These are phyloP conservation scores for Catocala sponsa DNA, from an alignment of 2,888 invertebrate genomes.

Conservation along the genomic window DNA sequence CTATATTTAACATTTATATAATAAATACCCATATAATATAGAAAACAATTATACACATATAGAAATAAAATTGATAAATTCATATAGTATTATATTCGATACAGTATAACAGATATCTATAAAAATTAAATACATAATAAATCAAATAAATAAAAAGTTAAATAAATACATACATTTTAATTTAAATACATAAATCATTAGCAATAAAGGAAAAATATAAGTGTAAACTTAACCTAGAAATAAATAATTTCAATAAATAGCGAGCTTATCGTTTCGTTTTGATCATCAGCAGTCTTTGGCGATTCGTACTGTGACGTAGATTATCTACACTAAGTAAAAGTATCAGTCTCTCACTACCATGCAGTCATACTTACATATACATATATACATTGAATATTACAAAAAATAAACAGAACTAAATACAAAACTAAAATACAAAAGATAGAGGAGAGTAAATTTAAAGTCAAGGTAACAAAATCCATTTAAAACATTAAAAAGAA, in stretches of 20 bases:
- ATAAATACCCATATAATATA: constrained; percentile 1
- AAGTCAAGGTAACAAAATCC: neutral
- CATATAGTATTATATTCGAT: no score
- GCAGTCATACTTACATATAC: neutral
- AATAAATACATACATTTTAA: constrained; percentile 2
- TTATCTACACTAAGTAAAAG: constrained; percentile 11
- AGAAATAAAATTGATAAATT: no score
- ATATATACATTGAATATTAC: neutral
- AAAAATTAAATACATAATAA: no score
- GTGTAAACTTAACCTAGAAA: constrained; percentile 50
- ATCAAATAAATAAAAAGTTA: neutral
- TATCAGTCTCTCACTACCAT: constrained; percentile 15
- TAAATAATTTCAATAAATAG: constrained; percentile 57
- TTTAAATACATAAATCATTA: constrained; percentile 17
- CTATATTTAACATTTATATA: neutral
- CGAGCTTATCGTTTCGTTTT: constrained; percentile 27
- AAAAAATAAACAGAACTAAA: neutral
- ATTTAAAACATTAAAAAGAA: no score
- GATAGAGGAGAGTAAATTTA: neutral
- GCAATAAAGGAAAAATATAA: constrained; percentile 8
- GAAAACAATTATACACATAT: neutral
- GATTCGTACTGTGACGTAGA: constrained; percentile 3
- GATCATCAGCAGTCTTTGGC: constrained; percentile 23
- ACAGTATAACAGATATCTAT: no score
- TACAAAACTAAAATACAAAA: neutral